phyloP scores from a whole-genome alignment of 1,140 invertebrate species.

The Oppia nitens region DNA sequence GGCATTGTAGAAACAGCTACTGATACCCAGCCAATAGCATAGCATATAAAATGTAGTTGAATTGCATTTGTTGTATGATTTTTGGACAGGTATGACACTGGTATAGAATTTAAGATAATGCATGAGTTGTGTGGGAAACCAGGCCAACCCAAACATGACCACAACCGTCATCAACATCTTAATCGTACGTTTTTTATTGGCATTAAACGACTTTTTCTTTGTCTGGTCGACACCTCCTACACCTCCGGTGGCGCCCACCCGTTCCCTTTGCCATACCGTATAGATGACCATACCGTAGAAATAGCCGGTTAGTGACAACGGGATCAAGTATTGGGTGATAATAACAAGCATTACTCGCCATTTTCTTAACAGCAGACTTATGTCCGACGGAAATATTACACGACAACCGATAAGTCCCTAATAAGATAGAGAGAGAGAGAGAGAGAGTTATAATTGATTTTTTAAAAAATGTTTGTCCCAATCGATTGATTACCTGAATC shows the following conservation, averaged over 20 bases:
- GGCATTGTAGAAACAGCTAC: slow-evolving; percentile 76
- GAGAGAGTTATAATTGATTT: neutral
- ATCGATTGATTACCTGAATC: neutral
- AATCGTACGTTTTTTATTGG: slow-evolving; percentile 29
- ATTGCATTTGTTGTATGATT: neutral
- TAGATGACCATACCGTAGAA: slow-evolving; percentile 29
- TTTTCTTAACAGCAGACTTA: slow-evolving; percentile 8
- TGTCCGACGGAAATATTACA: slow-evolving; percentile 25
- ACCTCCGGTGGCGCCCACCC: slow-evolving; percentile 13
- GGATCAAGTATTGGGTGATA: slow-evolving; percentile 35
- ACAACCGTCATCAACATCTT: slow-evolving; percentile 36
- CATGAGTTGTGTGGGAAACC: slow-evolving; percentile 30
- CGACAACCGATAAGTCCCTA: slow-evolving; percentile 27
- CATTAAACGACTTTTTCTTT: slow-evolving; percentile 18
- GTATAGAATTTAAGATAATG: slow-evolving; percentile 21
- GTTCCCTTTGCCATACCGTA: slow-evolving; percentile 22
- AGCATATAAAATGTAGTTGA: slow-evolving; percentile 38
- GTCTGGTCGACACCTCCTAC: slow-evolving; percentile 24
- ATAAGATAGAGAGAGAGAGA: neutral
- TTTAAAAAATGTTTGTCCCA: neutral
- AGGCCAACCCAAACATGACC: slow-evolving; percentile 31
- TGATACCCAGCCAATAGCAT: slow-evolving; percentile 73
- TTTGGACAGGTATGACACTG: neutral
- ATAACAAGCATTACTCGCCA: slow-evolving; percentile 30
- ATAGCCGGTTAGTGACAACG: slow-evolving; percentile 30